Evolutionary conservation across 2,113 vertebrate genomes (phyloP).

Genomic region (Platichthys flesus): DNA sequence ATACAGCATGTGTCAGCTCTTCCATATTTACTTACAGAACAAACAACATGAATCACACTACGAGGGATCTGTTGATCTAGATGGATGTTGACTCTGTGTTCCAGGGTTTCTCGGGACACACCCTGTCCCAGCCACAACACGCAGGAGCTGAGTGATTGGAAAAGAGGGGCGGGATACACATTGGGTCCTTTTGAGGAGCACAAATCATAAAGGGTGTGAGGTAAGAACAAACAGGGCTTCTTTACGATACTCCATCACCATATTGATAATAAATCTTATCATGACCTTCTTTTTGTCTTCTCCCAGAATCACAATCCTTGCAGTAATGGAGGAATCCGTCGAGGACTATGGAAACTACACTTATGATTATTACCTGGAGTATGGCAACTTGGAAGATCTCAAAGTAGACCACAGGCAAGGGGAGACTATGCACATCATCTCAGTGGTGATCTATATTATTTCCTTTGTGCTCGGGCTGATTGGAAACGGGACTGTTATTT

Average conservation of each 20-base stretch:
- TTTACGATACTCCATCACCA: neutral
- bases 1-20: constrained; percentile 2
- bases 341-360: constrained; percentile 76
- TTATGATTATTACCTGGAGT: constrained; percentile 74
- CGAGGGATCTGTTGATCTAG: constrained; percentile 30
- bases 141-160: constrained; percentile 35
- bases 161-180: constrained; percentile 1
- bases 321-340: constrained; percentile 40
- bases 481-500: constrained; percentile 93
- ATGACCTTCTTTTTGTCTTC: neutral
- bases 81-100: constrained; percentile 61
- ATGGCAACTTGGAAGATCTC: constrained; percentile 69
- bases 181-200: constrained; percentile 17
- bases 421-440: constrained; percentile 84
- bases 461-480: constrained; percentile 90
- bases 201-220: constrained; percentile 20
- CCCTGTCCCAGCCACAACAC: constrained; percentile 50
- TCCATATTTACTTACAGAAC: constrained; percentile 8
- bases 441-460: constrained; percentile 87
- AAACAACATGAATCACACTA: constrained; percentile 34
- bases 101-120: constrained; percentile 56
- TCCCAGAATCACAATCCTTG: constrained; percentile 32
- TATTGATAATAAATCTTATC: constrained; percentile 20
- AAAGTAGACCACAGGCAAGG: constrained; percentile 71
- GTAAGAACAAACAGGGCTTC: constrained; percentile 1